Evolutionary conservation across 1,140 invertebrate genomes (phyloP).

Genomic region (Asbolus verrucosus): DNA sequence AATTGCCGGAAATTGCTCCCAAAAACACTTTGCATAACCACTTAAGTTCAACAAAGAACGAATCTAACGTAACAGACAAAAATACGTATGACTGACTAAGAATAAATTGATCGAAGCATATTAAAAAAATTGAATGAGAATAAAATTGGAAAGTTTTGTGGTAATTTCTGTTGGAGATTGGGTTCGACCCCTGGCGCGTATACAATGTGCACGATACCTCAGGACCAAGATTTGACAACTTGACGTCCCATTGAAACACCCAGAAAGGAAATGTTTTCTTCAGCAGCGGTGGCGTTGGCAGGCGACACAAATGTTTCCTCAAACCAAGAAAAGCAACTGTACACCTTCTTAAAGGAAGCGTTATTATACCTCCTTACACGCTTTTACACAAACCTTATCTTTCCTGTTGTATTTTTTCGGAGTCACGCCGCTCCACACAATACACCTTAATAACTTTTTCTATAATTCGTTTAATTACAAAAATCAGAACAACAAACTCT

Average conservation of each 20-base stretch:
- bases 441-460: background rate
- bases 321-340: constrained; percentile 46
- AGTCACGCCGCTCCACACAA: background rate
- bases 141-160: constrained; percentile 40
- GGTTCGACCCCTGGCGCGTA: constrained; percentile 49
- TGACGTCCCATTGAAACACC: constrained; percentile 55
- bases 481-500: too few relatives aligned
- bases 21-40: too few relatives aligned
- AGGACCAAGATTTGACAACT: constrained; percentile 53
- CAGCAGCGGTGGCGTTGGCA: constrained; percentile 48
- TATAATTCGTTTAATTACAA: too few relatives aligned
- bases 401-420: background rate
- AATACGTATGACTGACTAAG: background rate
- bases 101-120: constrained; percentile 1
- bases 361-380: constrained; percentile 18
- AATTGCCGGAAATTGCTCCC: too few relatives aligned
- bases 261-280: constrained; percentile 55
- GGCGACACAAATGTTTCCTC: constrained; percentile 46
- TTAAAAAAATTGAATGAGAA: constrained; percentile 15
- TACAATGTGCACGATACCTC: constrained; percentile 51
- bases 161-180: constrained; percentile 46
- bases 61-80: too few relatives aligned
- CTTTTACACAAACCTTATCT: constrained; percentile 19
- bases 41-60: too few relatives aligned
- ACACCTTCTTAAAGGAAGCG: constrained; percentile 32